Conservation (phyloP, 1,140 invertebrate genomes). For the Epicauta chinensis region DNA sequence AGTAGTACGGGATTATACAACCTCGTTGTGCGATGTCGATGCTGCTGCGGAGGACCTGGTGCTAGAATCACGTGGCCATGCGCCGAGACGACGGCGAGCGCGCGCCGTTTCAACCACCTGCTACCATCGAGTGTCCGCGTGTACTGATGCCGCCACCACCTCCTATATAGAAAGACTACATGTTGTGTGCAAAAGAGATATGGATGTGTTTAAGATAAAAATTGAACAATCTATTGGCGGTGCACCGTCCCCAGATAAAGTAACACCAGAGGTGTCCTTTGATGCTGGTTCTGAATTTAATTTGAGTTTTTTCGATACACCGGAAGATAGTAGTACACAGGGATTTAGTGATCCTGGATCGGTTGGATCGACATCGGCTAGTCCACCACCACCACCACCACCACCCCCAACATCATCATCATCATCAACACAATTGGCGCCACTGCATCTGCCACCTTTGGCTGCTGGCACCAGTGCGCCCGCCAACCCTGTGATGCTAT, state of each 20-base stretch:
- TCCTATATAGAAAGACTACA: constrained; percentile 1
- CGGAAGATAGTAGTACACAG: constrained; percentile 57
- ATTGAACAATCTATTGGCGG: constrained; percentile 54
- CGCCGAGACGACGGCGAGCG: constrained; percentile 21
- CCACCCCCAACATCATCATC: constrained; percentile 50
- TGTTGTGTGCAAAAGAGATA: constrained; percentile 26
- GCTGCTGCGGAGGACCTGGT: constrained; percentile 21
- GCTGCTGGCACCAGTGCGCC: constrained; percentile 22
- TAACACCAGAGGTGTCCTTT: constrained; percentile 58
- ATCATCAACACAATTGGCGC: constrained; percentile 36
- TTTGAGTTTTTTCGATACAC: constrained; percentile 68
- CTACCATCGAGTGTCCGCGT: constrained; percentile 12
- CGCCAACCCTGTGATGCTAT: constrained; percentile 25
- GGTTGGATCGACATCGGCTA: constrained; percentile 54
- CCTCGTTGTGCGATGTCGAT: constrained; percentile 29
- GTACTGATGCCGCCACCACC: not conserved
- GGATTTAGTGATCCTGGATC: constrained; percentile 63
- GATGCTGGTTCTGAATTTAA: constrained; percentile 71
- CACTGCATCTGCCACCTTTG: constrained; percentile 36
- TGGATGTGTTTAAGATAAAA: constrained; percentile 54
- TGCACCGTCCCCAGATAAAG: constrained; percentile 52
- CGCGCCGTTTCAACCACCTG: constrained; percentile 26
- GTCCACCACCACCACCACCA: constrained; percentile 46
- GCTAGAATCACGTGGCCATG: constrained; percentile 24
- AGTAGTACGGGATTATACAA: constrained; percentile 39